Evolutionary conservation across 2,888 invertebrate species (phyloP).

Genomic region (Galerucella pusilla): DNA sequence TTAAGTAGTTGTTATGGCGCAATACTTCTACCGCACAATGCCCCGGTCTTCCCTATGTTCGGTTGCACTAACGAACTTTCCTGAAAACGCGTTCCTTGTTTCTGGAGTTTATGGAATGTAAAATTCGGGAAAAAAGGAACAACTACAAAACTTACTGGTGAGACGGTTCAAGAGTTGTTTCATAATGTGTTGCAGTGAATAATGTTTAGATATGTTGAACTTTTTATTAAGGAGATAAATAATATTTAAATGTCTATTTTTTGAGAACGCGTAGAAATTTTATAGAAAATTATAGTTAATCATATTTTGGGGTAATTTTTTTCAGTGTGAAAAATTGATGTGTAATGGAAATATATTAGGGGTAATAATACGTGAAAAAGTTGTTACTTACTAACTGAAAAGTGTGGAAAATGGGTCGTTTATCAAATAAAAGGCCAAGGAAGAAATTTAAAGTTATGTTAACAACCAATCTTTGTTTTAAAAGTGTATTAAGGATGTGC

Average conservation of each 20-base stretch:
- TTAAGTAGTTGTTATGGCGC: no score
- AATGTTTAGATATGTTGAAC: neutral
- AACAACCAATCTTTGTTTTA: neutral
- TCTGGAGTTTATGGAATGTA: neutral
- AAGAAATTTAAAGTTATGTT: neutral
- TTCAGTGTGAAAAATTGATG: neutral
- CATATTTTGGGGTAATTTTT: neutral
- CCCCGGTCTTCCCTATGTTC: no score
- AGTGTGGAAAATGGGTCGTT: neutral
- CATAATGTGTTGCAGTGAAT: constrained; percentile 1
- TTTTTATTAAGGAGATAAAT: neutral
- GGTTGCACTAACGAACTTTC: neutral
- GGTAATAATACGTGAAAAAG: neutral
- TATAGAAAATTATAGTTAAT: neutral
- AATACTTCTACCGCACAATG: no score
- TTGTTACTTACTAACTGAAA: neutral
- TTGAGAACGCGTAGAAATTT: neutral
- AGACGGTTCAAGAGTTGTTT: neutral
- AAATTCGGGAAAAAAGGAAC: neutral
- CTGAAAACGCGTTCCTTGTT: neutral
- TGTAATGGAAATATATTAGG: neutral
- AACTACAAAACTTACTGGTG: neutral
- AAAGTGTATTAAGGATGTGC: no score
- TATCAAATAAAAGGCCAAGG: neutral
- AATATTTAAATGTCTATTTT: neutral